phyloP scores from a whole-genome alignment of 2,797 vertebrate genomes.

The Bufotes viridis region DNA sequence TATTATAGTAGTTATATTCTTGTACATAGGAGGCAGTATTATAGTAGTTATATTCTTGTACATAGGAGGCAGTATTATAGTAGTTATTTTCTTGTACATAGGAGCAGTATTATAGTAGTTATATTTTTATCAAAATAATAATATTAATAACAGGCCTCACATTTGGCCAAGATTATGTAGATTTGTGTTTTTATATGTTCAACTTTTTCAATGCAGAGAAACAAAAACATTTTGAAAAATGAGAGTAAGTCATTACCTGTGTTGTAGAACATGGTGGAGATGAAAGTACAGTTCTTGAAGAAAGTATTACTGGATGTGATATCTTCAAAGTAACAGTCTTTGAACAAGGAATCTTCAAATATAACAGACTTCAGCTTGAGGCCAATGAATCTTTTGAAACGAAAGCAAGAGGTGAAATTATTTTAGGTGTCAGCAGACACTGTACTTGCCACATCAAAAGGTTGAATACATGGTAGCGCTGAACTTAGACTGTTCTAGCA shows the following conservation, averaged over 20 bases:
- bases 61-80: neutral
- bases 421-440: neutral
- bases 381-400: conserved; percentile 84
- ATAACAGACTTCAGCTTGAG: conserved; percentile 93
- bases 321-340: conserved; percentile 96
- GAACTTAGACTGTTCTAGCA: neutral
- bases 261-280: conserved; percentile 94
- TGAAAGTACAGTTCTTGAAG: conserved; percentile 97
- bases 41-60: neutral
- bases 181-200: neutral
- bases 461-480: neutral
- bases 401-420: neutral
- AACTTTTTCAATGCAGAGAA: neutral
- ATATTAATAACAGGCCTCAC: neutral
- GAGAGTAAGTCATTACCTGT: conserved; percentile 78
- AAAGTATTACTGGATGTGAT: conserved; percentile 96
- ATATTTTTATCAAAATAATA: neutral
- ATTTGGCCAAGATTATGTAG: neutral
- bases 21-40: neutral
- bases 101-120: conserved; percentile 1
- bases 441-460: neutral
- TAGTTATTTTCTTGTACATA: neutral
- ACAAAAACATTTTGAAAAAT: neutral
- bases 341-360: conserved; percentile 93
- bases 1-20: conserved; percentile 1